Base-by-base conservation (phyloP, 2,888 invertebrate species). In the Zootermopsis nevadensis region DNA sequence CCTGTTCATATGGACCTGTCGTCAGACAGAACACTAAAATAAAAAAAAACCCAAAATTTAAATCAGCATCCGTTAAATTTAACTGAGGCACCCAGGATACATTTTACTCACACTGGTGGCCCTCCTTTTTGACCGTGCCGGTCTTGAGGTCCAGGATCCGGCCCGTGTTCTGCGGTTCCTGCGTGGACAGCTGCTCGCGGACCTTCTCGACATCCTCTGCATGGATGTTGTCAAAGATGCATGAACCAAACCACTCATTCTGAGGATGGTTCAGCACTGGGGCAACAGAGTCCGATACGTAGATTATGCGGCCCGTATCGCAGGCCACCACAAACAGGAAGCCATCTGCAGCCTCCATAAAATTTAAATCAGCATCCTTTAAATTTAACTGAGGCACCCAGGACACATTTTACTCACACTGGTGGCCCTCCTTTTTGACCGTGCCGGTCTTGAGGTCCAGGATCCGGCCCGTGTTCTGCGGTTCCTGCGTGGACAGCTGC, bases 271-370 rank as follows among this genome's bases (percentile, higher is more conserved):
- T 98, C 83, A 99, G 93, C 77, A 99, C 99, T 30, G 99, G 99
- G 82, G 98, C 96, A 87, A 99, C 97, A 67, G 99, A 99, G 91
- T 99, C 99, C 80, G 99, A 98, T 80, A 99, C 99, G 89, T 99
- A 99, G 88, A 99, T 98, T 85, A 99, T 94, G 87, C 98, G 93
- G 6, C 99, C 99, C 22, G 97, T 96, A 90, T 99, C 99, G 91
- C 99, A 99, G 88, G 98, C 97, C 69, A 98, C 96, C 76, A 98
- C 98, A 89, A 97, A 97, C 82, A 99, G 92, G 91, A 99, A 99
- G 2, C 99, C 99, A 91, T 99, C 99, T 24, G 99, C 99, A 53
- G 99, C 99, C 92, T 99, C 99, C 86, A 99, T n/a, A n/a, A n/a
- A n/a, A n/a, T n/a, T n/a, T n/a, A n/a, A n/a, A n/a, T n/a, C n/a